Conservation (phyloP, 1,140 invertebrate species). For the Agraylea sexmaculata region DNA sequence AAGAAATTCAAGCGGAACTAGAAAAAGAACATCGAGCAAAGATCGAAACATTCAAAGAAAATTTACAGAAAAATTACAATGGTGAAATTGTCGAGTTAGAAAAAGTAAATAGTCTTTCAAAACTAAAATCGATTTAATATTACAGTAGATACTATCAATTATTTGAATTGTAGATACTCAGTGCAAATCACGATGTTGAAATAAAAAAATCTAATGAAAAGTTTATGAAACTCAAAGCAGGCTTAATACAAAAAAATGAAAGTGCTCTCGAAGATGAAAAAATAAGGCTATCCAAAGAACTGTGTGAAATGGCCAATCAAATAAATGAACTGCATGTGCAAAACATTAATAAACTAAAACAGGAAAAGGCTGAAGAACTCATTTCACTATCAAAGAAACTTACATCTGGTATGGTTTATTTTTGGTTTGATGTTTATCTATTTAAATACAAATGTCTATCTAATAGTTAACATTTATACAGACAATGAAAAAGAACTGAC, state of each 20-base stretch:
- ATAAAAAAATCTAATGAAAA: constrained; percentile 32
- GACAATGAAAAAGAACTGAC: constrained; percentile 17
- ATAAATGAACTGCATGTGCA: constrained; percentile 26
- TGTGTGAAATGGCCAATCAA: constrained; percentile 26
- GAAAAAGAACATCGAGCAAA: constrained; percentile 39
- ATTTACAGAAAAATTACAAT: constrained; percentile 34
- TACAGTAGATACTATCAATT: neutral
- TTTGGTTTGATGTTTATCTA: neutral
- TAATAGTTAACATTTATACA: constrained; percentile 4
- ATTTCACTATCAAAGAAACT: constrained; percentile 25
- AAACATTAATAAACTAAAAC: constrained; percentile 30
- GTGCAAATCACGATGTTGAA: constrained; percentile 29
- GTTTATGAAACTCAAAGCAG: constrained; percentile 28
- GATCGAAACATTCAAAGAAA: constrained; percentile 29
- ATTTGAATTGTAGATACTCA: constrained; percentile 25
- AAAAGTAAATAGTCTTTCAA: constrained; percentile 27
- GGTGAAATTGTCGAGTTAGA: constrained; percentile 42
- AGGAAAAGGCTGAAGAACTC: constrained; percentile 26
- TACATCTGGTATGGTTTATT: constrained; percentile 27
- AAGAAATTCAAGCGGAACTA: constrained; percentile 39
- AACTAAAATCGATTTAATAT: neutral
- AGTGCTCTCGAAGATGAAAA: constrained; percentile 32
- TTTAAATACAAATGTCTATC: neutral
- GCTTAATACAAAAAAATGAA: constrained; percentile 30
- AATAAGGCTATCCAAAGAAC: constrained; percentile 29